A percentile compares a stretch with the other conserved stretches of the same genome.
phyloP scores from a whole-genome alignment of 2,888 invertebrate species.

The Busseola fusca region DNA sequence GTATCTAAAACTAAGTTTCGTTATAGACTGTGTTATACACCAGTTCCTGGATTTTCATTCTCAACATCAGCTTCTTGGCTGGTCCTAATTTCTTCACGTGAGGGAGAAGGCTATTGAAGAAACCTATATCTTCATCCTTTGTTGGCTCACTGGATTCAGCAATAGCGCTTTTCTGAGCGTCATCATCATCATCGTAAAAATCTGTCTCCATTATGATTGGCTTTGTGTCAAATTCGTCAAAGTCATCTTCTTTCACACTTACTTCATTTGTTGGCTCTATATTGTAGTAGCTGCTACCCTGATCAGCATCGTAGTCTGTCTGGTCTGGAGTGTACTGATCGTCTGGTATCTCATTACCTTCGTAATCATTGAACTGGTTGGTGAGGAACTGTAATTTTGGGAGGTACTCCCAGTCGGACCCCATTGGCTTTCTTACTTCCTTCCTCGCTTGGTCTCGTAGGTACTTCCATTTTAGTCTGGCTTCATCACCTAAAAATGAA shows the following conservation, averaged over 20 bases:
- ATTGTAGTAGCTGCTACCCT: conserved; percentile 72
- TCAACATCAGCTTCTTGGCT: conserved; percentile 84
- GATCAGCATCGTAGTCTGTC: conserved; percentile 75
- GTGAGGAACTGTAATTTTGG: conserved; percentile 82
- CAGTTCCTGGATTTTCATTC: conserved; percentile 86
- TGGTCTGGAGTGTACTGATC: conserved; percentile 71
- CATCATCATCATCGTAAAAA: conserved; percentile 85
- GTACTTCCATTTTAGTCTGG: conserved; percentile 86
- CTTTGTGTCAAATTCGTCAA: conserved; percentile 85
- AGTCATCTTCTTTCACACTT: conserved; percentile 82
- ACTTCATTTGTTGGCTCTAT: conserved; percentile 69
- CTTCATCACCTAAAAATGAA: conserved; percentile 79
- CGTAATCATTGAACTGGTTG: conserved; percentile 85
- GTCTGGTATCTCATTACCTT: conserved; percentile 74
- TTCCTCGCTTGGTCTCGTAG: conserved; percentile 85
- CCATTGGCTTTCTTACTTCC: conserved; percentile 81
- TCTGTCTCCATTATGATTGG: conserved; percentile 85
- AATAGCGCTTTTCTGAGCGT: conserved; percentile 71
- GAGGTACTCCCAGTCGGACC: conserved; percentile 83
- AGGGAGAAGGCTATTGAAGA: conserved; percentile 84
- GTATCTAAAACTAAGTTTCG: conserved; percentile 66
- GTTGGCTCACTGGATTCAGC: conserved; percentile 66
- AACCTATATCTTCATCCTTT: conserved; percentile 85
- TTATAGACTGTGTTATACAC: conserved; percentile 87
- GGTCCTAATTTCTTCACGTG: conserved; percentile 85